These are phyloP conservation scores for Ramazzottius varieornatus DNA, from an alignment of 2,888 invertebrate genomes.

Conservation along the genomic window DNA sequence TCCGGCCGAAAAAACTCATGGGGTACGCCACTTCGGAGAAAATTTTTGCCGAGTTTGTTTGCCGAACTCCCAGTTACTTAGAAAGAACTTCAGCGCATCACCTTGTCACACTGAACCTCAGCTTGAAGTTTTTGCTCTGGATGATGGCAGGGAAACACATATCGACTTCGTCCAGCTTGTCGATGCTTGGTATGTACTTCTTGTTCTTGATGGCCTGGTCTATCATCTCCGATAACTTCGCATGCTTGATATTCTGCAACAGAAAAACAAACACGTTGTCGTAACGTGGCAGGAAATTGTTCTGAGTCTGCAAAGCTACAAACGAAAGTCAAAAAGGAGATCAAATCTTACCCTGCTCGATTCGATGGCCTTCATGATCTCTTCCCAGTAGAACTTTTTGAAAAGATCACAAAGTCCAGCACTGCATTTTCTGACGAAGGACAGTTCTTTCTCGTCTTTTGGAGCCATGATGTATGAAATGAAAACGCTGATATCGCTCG, in stretches of 20 bases:
- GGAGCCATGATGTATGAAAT: constrained; percentile 66
- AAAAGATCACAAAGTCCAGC: constrained; percentile 78
- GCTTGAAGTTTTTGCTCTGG: constrained; percentile 84
- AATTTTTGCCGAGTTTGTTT: no score
- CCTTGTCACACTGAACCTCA: constrained; percentile 73
- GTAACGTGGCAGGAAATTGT: background rate
- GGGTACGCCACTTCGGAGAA: no score
- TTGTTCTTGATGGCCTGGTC: constrained; percentile 77
- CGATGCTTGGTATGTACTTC: constrained; percentile 72
- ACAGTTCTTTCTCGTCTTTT: constrained; percentile 75
- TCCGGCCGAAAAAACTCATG: no score
- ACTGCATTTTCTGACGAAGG: constrained; percentile 68
- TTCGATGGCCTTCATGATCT: constrained; percentile 95
- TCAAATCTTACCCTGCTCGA: constrained; percentile 37
- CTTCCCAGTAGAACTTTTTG: constrained; percentile 79
- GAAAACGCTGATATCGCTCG: constrained; percentile 47
- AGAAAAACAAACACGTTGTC: constrained; percentile 7
- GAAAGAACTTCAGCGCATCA: no score
- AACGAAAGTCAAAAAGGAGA: background rate
- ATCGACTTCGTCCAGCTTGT: constrained; percentile 52
- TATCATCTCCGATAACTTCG: constrained; percentile 74
- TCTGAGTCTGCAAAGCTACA: background rate
- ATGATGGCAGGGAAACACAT: constrained; percentile 97
- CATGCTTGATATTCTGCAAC: constrained; percentile 72
- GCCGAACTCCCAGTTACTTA: no score